phyloP scores from a whole-genome alignment of 2,797 vertebrate genomes.

The Microctenopoma steveboyesi region DNA sequence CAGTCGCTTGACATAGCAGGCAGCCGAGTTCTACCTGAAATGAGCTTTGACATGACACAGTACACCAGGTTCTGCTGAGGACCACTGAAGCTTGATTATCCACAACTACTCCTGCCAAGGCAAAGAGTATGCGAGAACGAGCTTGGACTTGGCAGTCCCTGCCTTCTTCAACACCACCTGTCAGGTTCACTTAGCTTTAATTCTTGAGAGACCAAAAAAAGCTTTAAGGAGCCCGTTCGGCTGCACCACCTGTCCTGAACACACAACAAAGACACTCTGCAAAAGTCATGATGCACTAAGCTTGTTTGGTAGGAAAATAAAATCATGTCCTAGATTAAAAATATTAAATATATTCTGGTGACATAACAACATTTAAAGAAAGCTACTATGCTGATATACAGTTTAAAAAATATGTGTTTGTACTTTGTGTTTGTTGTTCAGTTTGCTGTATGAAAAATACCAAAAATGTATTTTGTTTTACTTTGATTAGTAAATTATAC shows the following conservation, averaged over 20 bases:
- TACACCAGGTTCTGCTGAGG: slow-evolving; percentile 28
- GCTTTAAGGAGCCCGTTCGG: slow-evolving; percentile 13
- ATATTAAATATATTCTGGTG: neutral
- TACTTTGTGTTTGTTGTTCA: neutral
- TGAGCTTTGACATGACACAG: slow-evolving; percentile 44
- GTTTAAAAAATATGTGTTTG: neutral
- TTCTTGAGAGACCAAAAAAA: slow-evolving; percentile 2
- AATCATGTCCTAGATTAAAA: neutral
- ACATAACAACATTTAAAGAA: neutral
- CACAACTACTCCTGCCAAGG: slow-evolving; percentile 45
- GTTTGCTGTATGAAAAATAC: neutral
- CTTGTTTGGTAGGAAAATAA: neutral
- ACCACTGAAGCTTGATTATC: slow-evolving; percentile 49
- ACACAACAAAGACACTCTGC: neutral
- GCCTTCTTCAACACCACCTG: slow-evolving; percentile 26
- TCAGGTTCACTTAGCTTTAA: slow-evolving; percentile 41
- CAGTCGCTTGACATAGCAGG: slow-evolving; percentile 54
- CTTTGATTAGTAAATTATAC: neutral
- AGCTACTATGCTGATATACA: no score
- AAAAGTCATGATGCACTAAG: neutral
- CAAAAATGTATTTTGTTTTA: neutral
- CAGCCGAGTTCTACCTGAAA: slow-evolving; percentile 38
- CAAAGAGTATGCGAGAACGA: slow-evolving; percentile 41
- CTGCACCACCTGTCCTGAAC: slow-evolving; percentile 21
- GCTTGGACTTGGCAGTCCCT: slow-evolving; percentile 32